These are phyloP conservation scores for Bembecia ichneumoniformis DNA, from an alignment of 2,888 invertebrate genomes.

Conservation along the genomic window DNA sequence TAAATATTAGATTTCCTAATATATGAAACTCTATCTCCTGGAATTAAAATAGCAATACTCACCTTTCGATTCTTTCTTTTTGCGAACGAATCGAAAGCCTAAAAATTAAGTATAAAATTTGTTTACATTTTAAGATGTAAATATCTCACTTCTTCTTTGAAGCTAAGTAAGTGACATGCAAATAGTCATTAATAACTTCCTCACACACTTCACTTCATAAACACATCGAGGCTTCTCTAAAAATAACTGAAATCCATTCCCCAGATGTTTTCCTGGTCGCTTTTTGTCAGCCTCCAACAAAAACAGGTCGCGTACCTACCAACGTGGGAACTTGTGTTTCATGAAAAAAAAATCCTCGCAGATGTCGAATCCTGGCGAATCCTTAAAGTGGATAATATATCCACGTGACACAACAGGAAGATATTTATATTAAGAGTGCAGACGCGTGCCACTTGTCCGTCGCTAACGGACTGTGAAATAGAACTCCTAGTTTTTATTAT, in stretches of 20 bases:
- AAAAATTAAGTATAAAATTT: no score
- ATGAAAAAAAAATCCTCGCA: constrained; percentile 35
- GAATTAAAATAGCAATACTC: no score
- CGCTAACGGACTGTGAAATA: constrained; percentile 51
- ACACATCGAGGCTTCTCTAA: constrained; percentile 33
- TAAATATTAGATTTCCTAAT: no score
- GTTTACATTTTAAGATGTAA: no score
- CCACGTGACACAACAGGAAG: constrained; percentile 64
- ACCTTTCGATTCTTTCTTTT: no score
- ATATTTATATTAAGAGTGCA: constrained; percentile 23
- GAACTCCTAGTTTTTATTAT: constrained; percentile 33
- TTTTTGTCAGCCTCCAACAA: constrained; percentile 35
- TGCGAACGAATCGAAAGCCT: no score
- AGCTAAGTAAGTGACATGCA: neutral
- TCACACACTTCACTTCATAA: constrained; percentile 42
- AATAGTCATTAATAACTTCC: constrained; percentile 36
- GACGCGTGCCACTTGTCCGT: constrained; percentile 58
- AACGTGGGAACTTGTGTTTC: constrained; percentile 49
- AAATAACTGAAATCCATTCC: constrained; percentile 42
- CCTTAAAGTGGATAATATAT: constrained; percentile 14
- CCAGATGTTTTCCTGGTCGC: constrained; percentile 58
- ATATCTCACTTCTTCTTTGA: no score
- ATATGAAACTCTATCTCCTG: no score
- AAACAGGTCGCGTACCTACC: constrained; percentile 43
- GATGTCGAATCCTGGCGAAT: constrained; percentile 40